Evolutionary conservation across 2,113 vertebrate species (phyloP).

Genomic region (Hippolais icterina): DNA sequence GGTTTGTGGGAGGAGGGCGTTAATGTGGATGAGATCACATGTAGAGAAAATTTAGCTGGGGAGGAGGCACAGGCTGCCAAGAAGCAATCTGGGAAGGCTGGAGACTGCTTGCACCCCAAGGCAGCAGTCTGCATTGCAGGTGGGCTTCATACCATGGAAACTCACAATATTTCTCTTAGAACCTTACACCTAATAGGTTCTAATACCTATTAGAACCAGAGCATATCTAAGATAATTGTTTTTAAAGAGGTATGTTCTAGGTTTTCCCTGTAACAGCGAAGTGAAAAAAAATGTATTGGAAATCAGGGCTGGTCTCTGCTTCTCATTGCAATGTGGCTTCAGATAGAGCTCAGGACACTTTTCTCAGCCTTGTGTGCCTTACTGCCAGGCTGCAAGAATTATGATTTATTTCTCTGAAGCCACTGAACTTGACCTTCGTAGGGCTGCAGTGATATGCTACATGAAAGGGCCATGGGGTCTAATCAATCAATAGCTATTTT

Average conservation of each 20-base stretch:
- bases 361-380: background rate
- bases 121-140: background rate
- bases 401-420: background rate
- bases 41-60: background rate
- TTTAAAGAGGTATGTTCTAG: background rate
- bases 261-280: background rate
- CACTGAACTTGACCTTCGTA: background rate
- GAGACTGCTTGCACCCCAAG: background rate
- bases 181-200: background rate
- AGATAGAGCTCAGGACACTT: background rate
- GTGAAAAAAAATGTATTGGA: background rate
- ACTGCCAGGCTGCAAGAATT: background rate
- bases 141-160: background rate
- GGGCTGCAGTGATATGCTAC: background rate
- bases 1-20: background rate
- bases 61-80: background rate
- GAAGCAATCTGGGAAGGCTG: background rate
- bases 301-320: background rate
- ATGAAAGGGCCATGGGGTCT: background rate
- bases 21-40: background rate
- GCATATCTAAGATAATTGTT: background rate
- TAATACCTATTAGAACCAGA: background rate
- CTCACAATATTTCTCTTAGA: background rate
- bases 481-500: background rate
- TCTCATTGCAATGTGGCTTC: background rate